These are phyloP conservation scores for Takifugu ocellatus DNA, from an alignment of 2,797 vertebrate species.

Conservation along the genomic window DNA sequence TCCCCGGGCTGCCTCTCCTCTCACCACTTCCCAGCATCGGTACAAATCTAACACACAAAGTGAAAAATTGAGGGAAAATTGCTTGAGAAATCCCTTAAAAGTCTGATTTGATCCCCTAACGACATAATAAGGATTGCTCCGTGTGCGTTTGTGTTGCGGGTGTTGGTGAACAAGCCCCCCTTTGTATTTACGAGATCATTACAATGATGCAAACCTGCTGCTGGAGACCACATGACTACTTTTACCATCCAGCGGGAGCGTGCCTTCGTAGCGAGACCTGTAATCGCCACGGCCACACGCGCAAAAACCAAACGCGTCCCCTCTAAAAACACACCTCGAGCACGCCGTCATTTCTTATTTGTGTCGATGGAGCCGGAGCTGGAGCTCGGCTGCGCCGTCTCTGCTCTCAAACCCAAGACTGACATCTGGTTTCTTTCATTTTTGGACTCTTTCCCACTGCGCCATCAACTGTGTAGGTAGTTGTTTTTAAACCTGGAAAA, in stretches of 20 bases:
- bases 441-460: too few relatives aligned
- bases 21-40: neutral
- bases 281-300: conserved; percentile 21
- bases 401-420: too few relatives aligned
- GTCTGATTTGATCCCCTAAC: neutral
- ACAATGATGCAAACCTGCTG: conserved; percentile 53
- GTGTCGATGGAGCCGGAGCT: too few relatives aligned
- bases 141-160: conserved; percentile 7
- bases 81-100: neutral
- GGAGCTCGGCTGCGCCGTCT: too few relatives aligned
- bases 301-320: neutral
- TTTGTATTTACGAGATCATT: conserved; percentile 41
- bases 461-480: too few relatives aligned
- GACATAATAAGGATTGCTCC: neutral
- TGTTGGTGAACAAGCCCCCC: conserved; percentile 30
- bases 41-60: neutral
- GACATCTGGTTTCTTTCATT: too few relatives aligned
- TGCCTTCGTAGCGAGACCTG: conserved; percentile 11
- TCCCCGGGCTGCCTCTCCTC: too few relatives aligned
- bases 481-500: too few relatives aligned
- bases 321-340: conserved; percentile 11
- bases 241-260: conserved; percentile 23
- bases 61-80: too few relatives aligned
- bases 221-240: conserved; percentile 42
- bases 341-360: neutral